These are phyloP conservation scores for Eupithecia inturbata DNA, from an alignment of 2,888 invertebrate species.

Conservation along the genomic window DNA sequence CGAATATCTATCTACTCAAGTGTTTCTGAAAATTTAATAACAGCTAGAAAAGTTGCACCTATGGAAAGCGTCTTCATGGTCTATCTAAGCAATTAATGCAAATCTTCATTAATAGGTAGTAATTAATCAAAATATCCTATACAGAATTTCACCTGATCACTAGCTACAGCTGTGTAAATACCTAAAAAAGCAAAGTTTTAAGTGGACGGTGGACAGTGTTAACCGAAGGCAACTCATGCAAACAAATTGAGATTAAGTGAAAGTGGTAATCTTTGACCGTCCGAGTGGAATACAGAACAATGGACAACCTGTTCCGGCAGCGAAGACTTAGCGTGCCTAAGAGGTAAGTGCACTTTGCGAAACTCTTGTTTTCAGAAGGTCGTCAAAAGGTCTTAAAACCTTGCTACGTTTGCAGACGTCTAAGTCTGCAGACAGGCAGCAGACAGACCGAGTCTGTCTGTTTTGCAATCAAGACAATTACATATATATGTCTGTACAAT, in stretches of 20 bases:
- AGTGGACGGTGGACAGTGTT: slow-evolving; percentile 51
- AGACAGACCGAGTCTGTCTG: no score
- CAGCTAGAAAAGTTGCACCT: neutral
- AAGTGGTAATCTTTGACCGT: slow-evolving; percentile 74
- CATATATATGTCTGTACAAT: neutral
- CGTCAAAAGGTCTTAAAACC: neutral
- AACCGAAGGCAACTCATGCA: slow-evolving; percentile 35
- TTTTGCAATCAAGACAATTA: neutral
- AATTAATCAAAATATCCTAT: neutral
- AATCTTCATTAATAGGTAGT: neutral
- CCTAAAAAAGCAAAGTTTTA: slow-evolving; percentile 44
- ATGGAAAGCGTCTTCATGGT: neutral
- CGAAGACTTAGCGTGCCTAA: slow-evolving; percentile 79
- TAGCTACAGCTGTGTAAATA: slow-evolving; percentile 46
- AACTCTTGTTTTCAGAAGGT: slow-evolving; percentile 10
- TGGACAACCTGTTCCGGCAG: slow-evolving; percentile 81
- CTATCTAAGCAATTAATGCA: no score
- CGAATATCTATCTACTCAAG: neutral
- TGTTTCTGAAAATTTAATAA: neutral
- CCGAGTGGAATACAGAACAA: slow-evolving; percentile 72
- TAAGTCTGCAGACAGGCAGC: no score
- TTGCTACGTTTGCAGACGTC: neutral
- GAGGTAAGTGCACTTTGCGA: slow-evolving; percentile 63
- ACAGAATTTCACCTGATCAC: neutral
- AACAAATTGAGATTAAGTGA: slow-evolving; percentile 72